Evolutionary conservation across 2,113 vertebrate genomes (phyloP).

Genomic region (Sphyrna mokarran): DNA sequence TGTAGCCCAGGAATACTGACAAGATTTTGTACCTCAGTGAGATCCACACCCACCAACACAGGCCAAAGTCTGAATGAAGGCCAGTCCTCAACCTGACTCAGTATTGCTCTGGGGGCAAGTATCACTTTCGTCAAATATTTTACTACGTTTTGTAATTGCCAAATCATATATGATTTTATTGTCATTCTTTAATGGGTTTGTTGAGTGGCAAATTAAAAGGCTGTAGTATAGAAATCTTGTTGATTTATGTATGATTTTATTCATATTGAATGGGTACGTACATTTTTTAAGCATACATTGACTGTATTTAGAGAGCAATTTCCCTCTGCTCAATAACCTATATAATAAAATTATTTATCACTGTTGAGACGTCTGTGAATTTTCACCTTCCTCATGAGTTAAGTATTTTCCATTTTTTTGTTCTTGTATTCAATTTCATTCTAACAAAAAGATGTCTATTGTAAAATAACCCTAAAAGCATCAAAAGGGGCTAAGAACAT

Average conservation of each 20-base stretch:
- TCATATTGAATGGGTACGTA: neutral
- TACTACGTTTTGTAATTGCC: neutral
- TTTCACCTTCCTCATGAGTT: neutral
- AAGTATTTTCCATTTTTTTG: neutral
- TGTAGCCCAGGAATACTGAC: neutral
- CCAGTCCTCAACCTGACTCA: neutral
- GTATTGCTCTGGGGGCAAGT: neutral
- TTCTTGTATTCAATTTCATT: neutral
- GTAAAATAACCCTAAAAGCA: neutral
- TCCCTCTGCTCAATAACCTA: neutral
- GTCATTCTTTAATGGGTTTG: neutral
- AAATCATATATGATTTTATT: neutral
- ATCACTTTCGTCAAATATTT: neutral
- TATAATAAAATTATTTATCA: neutral
- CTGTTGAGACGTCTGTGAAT: neutral
- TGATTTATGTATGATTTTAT: slow-evolving; percentile 13
- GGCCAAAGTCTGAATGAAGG: neutral
- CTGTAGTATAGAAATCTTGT: neutral
- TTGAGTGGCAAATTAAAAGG: neutral
- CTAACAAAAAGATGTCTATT: neutral
- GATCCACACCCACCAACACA: neutral
- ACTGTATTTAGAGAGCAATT: neutral
- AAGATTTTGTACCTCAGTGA: neutral
- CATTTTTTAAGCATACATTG: neutral
- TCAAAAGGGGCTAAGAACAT: neutral